Percentiles rank a stretch among this genome's conserved stretches.
These are phyloP conservation scores for Amiota minor DNA, from an alignment of 2,888 invertebrate genomes.

Conservation along the genomic window DNA sequence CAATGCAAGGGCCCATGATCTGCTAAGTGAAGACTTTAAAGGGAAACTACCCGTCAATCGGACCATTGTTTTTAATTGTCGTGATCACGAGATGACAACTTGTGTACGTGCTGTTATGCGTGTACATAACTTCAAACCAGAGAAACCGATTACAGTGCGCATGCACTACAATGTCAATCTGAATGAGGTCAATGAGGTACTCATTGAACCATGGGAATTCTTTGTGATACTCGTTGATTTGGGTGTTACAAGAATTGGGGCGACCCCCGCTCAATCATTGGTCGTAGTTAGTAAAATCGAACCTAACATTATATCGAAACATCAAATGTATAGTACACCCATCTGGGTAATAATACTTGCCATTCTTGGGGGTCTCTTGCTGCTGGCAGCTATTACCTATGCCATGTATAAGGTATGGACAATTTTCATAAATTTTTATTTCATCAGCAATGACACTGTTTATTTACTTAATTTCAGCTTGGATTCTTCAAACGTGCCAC, in stretches of 20 bases:
- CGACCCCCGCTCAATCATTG: constrained; percentile 51
- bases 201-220: constrained; percentile 72
- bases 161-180: constrained; percentile 70
- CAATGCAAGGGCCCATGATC: constrained; percentile 62
- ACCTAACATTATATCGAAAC: constrained; percentile 72
- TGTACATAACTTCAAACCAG: constrained; percentile 68
- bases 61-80: constrained; percentile 73
- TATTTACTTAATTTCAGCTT: constrained; percentile 54
- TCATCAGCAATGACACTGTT: neutral
- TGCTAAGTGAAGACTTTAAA: constrained; percentile 68
- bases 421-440: neutral
- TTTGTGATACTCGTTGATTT: constrained; percentile 69
- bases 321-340: constrained; percentile 64
- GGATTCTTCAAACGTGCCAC: constrained; percentile 75
- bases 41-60: constrained; percentile 70
- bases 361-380: constrained; percentile 72
- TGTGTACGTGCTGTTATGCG: constrained; percentile 70
- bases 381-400: constrained; percentile 71
- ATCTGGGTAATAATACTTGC: constrained; percentile 74
- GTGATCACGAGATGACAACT: constrained; percentile 65
- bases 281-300: constrained; percentile 65
- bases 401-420: constrained; percentile 69
- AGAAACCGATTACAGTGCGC: constrained; percentile 64
- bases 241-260: constrained; percentile 64
- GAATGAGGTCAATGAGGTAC: constrained; percentile 70